phyloP scores from a whole-genome alignment of 2,113 vertebrate genomes.

The Crotalus helleri region DNA sequence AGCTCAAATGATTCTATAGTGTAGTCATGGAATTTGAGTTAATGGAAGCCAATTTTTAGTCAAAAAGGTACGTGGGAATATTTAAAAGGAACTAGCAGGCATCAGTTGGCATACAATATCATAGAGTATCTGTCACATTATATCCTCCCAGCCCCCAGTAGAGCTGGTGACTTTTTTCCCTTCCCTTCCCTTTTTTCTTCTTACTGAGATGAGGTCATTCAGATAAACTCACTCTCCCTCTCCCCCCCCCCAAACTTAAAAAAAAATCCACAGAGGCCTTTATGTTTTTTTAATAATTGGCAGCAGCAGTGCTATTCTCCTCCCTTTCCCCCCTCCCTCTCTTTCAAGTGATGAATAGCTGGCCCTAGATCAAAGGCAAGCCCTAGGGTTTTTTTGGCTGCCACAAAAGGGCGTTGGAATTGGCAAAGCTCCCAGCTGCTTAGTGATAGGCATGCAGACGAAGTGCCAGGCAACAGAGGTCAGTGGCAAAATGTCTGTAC shows the following conservation, averaged over 20 bases:
- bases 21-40: background rate
- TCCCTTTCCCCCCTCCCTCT: constrained; percentile 40
- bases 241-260: background rate
- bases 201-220: constrained; percentile 22
- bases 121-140: background rate
- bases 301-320: constrained; percentile 75
- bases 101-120: background rate
- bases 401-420: constrained; percentile 76
- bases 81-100: constrained; percentile 23
- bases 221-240: constrained; percentile 19
- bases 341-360: constrained; percentile 93
- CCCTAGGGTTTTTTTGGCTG: constrained; percentile 78
- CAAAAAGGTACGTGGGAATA: rapidly evolving
- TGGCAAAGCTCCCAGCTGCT: constrained; percentile 76
- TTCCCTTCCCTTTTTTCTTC: background rate
- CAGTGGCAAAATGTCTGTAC: constrained; percentile 69
- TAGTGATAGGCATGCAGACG: constrained; percentile 73
- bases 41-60: background rate
- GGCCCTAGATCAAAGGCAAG: constrained; percentile 84
- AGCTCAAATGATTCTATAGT: background rate
- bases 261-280: constrained; percentile 59
- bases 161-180: constrained; percentile 14
- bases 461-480: constrained; percentile 76
- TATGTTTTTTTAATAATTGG: constrained; percentile 81
- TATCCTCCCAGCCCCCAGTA: background rate